Conservation (phyloP, 2,113 vertebrate species). For the Coptodon bakossiorum region DNA sequence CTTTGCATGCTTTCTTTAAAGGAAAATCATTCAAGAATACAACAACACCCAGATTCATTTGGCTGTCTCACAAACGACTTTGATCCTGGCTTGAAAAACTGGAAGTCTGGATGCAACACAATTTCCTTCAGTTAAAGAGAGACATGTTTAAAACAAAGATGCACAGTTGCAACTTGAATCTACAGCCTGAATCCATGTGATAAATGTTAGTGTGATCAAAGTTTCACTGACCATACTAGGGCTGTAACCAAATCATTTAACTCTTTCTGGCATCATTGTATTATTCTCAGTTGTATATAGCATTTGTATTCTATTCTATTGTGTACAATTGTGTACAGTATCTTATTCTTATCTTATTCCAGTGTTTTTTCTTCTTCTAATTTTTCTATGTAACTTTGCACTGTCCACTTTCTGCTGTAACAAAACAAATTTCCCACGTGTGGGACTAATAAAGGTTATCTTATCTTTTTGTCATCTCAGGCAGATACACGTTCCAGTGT, state of each 20-base stretch:
- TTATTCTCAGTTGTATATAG: background rate
- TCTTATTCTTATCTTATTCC: background rate
- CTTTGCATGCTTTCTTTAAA: background rate
- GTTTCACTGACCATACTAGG: background rate
- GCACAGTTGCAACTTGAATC: background rate
- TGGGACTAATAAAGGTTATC: background rate
- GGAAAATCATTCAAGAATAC: background rate
- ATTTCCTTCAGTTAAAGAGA: background rate
- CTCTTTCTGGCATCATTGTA: rapidly evolving
- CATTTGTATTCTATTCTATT: background rate
- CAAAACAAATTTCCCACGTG: rapidly evolving
- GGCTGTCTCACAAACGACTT: background rate
- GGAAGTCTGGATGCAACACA: background rate
- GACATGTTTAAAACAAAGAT: background rate
- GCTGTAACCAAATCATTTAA: background rate
- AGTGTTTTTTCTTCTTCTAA: background rate
- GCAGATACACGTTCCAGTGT: background rate
- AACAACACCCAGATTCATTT: background rate
- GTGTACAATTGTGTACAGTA: background rate
- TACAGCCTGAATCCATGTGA: background rate
- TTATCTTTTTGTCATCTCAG: background rate
- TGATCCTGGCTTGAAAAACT: rapidly evolving
- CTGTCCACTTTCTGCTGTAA: background rate
- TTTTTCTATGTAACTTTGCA: background rate
- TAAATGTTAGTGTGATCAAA: background rate